Conservation (phyloP, 2,888 invertebrate species). For the Stenotaenia linearis region DNA sequence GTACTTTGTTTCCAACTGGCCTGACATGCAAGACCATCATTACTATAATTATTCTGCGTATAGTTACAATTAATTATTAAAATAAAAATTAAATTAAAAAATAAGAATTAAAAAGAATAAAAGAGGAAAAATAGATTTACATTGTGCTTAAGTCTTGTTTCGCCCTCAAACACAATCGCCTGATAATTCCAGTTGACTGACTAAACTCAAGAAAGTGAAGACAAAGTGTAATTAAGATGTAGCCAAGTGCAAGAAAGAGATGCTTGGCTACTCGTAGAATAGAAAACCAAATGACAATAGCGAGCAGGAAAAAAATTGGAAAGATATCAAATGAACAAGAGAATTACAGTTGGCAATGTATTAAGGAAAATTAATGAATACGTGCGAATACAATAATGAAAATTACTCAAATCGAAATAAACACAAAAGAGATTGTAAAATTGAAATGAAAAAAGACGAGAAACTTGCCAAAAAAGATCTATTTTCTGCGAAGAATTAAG, state of each 20-base stretch:
- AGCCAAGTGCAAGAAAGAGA: constrained; percentile 24
- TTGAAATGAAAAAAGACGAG: not conserved
- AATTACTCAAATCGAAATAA: not conserved
- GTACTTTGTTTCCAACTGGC: constrained; percentile 1
- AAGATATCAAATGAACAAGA: not conserved
- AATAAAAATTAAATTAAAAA: not conserved
- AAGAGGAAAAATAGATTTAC: not conserved
- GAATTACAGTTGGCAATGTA: constrained; percentile 11
- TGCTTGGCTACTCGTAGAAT: constrained; percentile 1
- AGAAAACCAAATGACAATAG: constrained; percentile 21
- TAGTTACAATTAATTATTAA: not conserved
- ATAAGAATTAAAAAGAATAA: not conserved
- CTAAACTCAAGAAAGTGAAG: constrained; percentile 26
- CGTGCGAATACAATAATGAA: not conserved
- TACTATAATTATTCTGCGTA: not conserved
- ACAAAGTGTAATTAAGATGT: constrained; percentile 17
- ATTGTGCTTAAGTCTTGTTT: constrained; percentile 15
- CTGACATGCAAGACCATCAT: constrained; percentile 23
- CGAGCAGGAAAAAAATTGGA: not conserved
- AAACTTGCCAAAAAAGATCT: not conserved
- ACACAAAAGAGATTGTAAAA: not conserved
- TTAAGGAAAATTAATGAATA: not conserved
- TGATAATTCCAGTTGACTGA: constrained; percentile 19
- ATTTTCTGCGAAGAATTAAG: not conserved
- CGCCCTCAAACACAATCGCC: constrained; percentile 18